Percentiles rank a stretch among this genome's conserved stretches.
Conservation (phyloP, 1,140 invertebrate species). For the Pygmarrhopalites habei region DNA sequence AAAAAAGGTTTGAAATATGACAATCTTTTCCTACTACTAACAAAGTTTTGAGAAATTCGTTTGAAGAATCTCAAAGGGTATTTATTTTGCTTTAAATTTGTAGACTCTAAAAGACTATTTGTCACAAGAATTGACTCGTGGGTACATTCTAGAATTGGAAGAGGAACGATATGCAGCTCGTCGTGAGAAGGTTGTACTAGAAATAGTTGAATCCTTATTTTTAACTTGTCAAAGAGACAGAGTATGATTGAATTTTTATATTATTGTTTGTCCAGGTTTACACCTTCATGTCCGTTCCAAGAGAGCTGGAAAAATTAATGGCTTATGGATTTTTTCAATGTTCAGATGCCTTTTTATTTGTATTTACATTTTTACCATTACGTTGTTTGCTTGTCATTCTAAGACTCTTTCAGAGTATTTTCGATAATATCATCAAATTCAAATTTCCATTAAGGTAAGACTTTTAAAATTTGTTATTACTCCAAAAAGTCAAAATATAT, state of each 20-base stretch:
- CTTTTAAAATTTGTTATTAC: background rate
- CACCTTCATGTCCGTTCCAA: conserved; percentile 92
- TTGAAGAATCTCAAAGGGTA: too few species aligned
- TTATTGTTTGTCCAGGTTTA: conserved; percentile 63
- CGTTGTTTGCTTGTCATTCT: conserved; percentile 45
- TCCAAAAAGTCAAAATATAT: background rate
- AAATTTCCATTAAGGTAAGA: conserved; percentile 16
- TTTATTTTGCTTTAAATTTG: conserved; percentile 1
- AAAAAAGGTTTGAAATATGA: too few species aligned
- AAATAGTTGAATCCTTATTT: too few species aligned
- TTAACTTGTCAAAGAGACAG: too few species aligned
- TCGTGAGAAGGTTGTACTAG: conserved; percentile 61
- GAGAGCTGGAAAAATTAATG: conserved; percentile 89
- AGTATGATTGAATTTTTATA: too few species aligned
- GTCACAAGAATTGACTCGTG: conserved; percentile 77
- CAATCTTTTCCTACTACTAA: too few species aligned
- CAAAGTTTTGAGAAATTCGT: too few species aligned
- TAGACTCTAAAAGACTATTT: conserved; percentile 54
- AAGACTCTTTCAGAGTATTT: conserved; percentile 38
- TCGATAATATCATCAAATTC: conserved; percentile 1
- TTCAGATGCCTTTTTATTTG: conserved; percentile 95
- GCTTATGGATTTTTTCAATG: conserved; percentile 89
- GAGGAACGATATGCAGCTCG: conserved; percentile 87
- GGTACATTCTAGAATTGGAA: conserved; percentile 85
- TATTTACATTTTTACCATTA: conserved; percentile 94